Evolutionary conservation across 2,888 invertebrate genomes (phyloP).

Genomic region (Neoaliturus tenellus): DNA sequence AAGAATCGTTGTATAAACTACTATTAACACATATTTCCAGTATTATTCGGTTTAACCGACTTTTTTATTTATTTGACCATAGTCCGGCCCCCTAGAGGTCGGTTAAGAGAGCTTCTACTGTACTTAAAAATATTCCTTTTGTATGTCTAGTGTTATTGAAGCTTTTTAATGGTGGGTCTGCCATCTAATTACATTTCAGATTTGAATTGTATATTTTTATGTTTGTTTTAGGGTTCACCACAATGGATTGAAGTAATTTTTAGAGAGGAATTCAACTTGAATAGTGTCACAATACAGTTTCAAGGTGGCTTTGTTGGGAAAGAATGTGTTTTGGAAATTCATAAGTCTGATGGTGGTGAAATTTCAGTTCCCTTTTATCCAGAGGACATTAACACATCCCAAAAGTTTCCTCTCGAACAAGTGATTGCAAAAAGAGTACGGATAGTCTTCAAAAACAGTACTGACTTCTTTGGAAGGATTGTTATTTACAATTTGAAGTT

Average conservation of each 20-base stretch:
- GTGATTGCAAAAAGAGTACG: constrained; percentile 72
- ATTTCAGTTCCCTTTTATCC: constrained; percentile 75
- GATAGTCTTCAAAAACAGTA: constrained; percentile 77
- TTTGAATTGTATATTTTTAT: no score
- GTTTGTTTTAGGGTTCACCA: constrained; percentile 74
- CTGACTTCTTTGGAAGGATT: constrained; percentile 82
- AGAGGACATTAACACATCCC: constrained; percentile 78
- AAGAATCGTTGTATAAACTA: no score
- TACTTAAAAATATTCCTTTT: no score
- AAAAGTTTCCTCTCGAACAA: constrained; percentile 73
- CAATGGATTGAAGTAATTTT: constrained; percentile 80
- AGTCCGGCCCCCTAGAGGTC: no score
- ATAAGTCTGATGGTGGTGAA: constrained; percentile 67
- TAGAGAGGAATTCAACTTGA: constrained; percentile 72
- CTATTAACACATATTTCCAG: no score
- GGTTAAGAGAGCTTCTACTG: no score
- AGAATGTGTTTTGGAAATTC: constrained; percentile 73
- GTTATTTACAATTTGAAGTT: constrained; percentile 78
- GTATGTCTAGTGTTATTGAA: no score
- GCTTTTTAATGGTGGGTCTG: no score
- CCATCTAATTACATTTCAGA: no score
- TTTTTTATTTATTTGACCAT: no score
- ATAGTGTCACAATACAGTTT: constrained; percentile 77
- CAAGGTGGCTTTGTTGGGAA: constrained; percentile 83
- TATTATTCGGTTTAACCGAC: no score